These are phyloP conservation scores for Xylota sylvarum DNA, from an alignment of 2,888 invertebrate genomes.

Conservation along the genomic window DNA sequence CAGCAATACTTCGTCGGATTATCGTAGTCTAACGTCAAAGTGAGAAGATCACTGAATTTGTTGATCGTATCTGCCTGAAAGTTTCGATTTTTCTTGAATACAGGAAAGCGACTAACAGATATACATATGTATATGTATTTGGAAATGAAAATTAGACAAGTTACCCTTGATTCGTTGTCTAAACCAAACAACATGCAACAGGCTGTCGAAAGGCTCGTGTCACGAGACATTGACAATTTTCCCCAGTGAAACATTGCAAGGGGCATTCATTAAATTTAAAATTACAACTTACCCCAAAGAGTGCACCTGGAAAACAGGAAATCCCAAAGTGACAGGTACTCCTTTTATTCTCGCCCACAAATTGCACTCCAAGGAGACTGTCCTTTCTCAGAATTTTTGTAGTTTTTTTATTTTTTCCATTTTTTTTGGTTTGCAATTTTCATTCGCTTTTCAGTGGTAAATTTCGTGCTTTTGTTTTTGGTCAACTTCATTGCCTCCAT, in stretches of 20 bases:
- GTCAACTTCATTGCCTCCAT: conserved; percentile 75
- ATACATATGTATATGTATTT: too few relatives aligned
- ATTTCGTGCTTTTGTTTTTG: conserved; percentile 65
- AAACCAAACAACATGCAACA: conserved; percentile 28
- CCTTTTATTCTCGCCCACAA: conserved; percentile 24
- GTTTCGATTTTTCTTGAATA: too few relatives aligned
- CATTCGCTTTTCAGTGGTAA: conserved; percentile 55
- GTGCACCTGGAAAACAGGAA: conserved; percentile 61
- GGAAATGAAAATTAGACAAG: too few relatives aligned
- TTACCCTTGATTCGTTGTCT: not conserved
- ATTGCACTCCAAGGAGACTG: conserved; percentile 59
- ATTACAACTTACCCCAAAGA: conserved; percentile 24
- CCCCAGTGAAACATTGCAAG: conserved; percentile 20
- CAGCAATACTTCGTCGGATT: too few relatives aligned
- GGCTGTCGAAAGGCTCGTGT: conserved; percentile 6
- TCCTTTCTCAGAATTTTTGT: conserved; percentile 31
- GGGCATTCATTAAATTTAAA: conserved; percentile 37
- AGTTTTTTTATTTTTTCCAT: conserved; percentile 19
- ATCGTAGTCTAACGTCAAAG: too few relatives aligned
- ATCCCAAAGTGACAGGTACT: conserved; percentile 63
- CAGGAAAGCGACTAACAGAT: too few relatives aligned
- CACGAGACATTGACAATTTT: not conserved
- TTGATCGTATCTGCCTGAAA: too few relatives aligned
- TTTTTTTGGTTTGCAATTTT: conserved; percentile 42
- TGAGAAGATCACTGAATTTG: too few relatives aligned